Evolutionary conservation across 2,797 vertebrate genomes (phyloP).

Genomic region (Melanotaenia nigrans): DNA sequence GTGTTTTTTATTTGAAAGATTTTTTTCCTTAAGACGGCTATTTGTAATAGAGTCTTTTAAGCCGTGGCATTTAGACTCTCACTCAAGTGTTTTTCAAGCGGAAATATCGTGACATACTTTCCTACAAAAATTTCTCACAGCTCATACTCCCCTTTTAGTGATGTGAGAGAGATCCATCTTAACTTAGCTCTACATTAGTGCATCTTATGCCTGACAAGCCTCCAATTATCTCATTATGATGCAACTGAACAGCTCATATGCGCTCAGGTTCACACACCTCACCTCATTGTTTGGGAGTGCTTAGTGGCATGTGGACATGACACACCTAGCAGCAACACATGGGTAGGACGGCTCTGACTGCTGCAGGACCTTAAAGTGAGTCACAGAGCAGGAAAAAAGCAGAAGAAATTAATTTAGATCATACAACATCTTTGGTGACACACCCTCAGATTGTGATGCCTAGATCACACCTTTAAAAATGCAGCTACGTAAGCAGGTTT

Average conservation of each 20-base stretch:
- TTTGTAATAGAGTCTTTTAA: not conserved
- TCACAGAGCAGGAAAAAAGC: constrained; percentile 49
- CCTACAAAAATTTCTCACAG: no score
- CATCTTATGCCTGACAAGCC: not conserved
- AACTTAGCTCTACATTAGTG: not conserved
- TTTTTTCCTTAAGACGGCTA: not conserved
- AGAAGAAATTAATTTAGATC: constrained; percentile 49
- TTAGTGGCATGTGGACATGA: constrained; percentile 66
- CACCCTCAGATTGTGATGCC: constrained; percentile 31
- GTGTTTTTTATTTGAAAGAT: not conserved
- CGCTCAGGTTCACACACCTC: constrained; percentile 57
- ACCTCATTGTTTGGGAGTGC: constrained; percentile 67
- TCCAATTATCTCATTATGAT: constrained; percentile 19
- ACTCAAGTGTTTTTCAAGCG: not conserved
- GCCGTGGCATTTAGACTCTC: not conserved
- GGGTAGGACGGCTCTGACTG: constrained; percentile 49
- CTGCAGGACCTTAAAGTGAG: constrained; percentile 57
- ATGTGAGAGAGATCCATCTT: not conserved
- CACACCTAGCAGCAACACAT: constrained; percentile 70
- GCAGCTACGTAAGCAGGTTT: constrained; percentile 3
- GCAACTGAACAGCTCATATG: constrained; percentile 33
- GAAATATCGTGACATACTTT: not conserved
- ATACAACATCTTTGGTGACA: constrained; percentile 31
- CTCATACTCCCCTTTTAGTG: not conserved
- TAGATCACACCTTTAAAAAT: constrained; percentile 30